Base-by-base conservation (phyloP, 2,888 invertebrate species). In the Polymixis lichenea region DNA sequence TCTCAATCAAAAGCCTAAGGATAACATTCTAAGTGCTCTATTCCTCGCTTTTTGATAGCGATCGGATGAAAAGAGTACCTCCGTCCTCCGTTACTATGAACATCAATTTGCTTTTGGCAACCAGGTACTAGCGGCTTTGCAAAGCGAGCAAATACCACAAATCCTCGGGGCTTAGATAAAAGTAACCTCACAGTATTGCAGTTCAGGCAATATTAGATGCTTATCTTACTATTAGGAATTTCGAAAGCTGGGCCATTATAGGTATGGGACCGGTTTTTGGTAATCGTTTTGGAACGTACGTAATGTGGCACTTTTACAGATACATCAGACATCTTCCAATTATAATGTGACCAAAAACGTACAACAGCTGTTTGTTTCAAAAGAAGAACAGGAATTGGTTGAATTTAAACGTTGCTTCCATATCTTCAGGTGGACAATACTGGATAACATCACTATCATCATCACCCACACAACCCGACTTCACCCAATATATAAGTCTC, bases 51-150 rank as follows among this genome's bases (percentile, higher is more conserved):
- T 75, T 78, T 74, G 86, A 86, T 87, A 85, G 62, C 78, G 73
- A 87, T 80, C 80, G 62, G 65, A 76, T 83, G 80, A 83, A 87
- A 82, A 82, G 79, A 83, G 78, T 82, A 69, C 70, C 78, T 75
- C 70, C 19, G 11, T 49, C 73, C 72, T 43, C 43, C 22, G 68
- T 72, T 77, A 87, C 83, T 82, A 85, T 87, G 85, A 87, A 86
- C 87, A 89, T 86, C 88, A 88, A 86, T 89, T 87, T 89, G 78
- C 83, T 86, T 86, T 88, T 89, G 89, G 89, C 88, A 87, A 82
- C 82, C 81, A 79, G 82, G 78, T 81, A 86, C 79, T 60, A 72
- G 55, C 61, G 75, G 82, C 80, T 83, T 80, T 81, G 81, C 60
- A 78, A 77, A 84, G 85, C 86, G 80, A 83, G 83, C 86, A 86